Conservation (phyloP, 2,113 vertebrate species). For the Rhea pennata region DNA sequence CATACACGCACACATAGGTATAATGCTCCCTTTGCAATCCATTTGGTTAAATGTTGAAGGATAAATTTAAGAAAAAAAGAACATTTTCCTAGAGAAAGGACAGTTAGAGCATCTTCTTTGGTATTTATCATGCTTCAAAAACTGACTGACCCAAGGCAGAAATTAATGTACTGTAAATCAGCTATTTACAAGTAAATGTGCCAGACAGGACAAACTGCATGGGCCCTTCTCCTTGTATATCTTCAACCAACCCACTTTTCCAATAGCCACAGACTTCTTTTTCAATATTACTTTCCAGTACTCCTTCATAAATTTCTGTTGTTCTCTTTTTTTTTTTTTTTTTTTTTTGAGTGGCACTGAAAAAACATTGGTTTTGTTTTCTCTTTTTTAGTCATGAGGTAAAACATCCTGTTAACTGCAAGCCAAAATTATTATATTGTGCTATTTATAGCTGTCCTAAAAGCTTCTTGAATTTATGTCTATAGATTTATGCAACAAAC, state of each 20-base stretch:
- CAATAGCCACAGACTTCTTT: neutral
- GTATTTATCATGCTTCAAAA: neutral
- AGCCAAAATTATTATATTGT: neutral
- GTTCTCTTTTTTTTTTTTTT: neutral
- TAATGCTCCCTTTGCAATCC: neutral
- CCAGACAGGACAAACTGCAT: neutral
- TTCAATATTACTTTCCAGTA: neutral
- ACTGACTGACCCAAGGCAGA: neutral
- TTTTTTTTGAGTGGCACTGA: neutral
- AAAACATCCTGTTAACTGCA: neutral
- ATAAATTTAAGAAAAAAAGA: neutral
- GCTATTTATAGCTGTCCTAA: neutral
- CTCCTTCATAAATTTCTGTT: neutral
- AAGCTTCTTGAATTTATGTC: neutral
- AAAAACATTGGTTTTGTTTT: neutral
- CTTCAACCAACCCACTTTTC: neutral
- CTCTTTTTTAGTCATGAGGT: neutral
- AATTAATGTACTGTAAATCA: neutral
- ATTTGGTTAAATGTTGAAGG: neutral
- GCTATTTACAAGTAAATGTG: neutral
- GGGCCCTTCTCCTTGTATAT: neutral
- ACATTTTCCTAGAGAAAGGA: neutral
- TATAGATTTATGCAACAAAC: constrained; percentile 40
- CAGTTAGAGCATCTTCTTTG: neutral
- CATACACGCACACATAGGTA: no score